A percentile compares a stretch with the other conserved stretches of the same genome.
Evolutionary conservation across 2,797 vertebrate genomes (phyloP).

Genomic region (Anabas testudineus): DNA sequence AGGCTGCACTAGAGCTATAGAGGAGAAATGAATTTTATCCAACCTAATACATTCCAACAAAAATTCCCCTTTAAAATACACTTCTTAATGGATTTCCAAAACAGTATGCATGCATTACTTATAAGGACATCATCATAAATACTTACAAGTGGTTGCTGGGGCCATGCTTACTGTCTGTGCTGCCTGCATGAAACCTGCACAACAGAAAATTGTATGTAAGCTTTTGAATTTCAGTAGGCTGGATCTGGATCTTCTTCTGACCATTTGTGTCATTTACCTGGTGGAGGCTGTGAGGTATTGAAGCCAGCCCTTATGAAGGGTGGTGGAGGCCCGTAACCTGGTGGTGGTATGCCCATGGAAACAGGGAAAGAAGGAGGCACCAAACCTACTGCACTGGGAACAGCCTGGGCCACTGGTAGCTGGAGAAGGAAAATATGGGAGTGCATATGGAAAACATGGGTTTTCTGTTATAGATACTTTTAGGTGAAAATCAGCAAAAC

Average conservation of each 20-base stretch:
- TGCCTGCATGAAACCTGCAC: conserved; percentile 92
- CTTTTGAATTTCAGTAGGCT: neutral
- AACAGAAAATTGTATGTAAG: conserved; percentile 17
- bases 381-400: conserved; percentile 92
- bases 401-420: conserved; percentile 94
- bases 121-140: neutral
- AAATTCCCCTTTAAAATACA: neutral
- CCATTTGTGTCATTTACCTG: conserved; percentile 83
- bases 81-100: neutral
- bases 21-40: conserved; percentile 20
- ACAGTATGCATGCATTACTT: neutral
- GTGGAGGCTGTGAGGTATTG: conserved; percentile 95
- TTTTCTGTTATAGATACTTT: too few species aligned
- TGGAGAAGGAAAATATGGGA: conserved; percentile 61
- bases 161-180: conserved; percentile 86
- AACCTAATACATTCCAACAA: neutral
- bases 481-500: neutral
- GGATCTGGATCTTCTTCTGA: neutral
- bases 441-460: neutral
- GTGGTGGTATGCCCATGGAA: conserved; percentile 95
- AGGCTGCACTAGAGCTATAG: conserved; percentile 90
- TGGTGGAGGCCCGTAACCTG: conserved; percentile 93
- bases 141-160: conserved; percentile 81
- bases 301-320: conserved; percentile 94
- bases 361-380: conserved; percentile 95